These are phyloP conservation scores for Siniperca undulata DNA, from an alignment of 2,797 vertebrate genomes.

Conservation along the genomic window DNA sequence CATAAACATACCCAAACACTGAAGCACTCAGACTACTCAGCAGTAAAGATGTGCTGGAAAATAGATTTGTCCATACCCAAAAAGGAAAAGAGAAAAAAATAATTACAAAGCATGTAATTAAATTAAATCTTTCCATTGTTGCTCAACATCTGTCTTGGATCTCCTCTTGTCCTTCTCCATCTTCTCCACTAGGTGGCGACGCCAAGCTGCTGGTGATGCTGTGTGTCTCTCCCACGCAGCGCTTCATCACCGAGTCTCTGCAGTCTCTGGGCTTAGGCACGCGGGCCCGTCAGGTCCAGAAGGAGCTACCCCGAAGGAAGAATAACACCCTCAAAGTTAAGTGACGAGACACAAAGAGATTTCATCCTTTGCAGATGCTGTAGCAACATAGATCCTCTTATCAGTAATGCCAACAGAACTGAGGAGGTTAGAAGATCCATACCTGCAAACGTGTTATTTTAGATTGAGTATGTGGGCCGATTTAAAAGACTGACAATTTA, in stretches of 20 bases:
- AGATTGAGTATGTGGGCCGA: not conserved
- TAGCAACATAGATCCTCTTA: not conserved
- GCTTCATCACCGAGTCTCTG: slow-evolving; percentile 87
- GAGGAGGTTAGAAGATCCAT: not conserved
- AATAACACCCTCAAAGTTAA: slow-evolving; percentile 74
- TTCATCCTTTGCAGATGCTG: not conserved
- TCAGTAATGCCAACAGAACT: not conserved
- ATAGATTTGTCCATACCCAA: not conserved
- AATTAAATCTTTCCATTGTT: not conserved
- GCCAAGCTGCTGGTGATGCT: slow-evolving; percentile 90
- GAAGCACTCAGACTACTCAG: not conserved
- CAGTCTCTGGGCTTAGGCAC: slow-evolving; percentile 88
- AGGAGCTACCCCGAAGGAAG: slow-evolving; percentile 78
- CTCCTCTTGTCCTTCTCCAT: not conserved
- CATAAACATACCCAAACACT: not conserved
- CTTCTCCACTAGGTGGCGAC: slow-evolving; percentile 86
- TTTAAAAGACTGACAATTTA: not conserved
- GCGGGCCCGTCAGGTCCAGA: slow-evolving; percentile 86
- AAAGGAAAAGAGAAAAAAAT: not conserved
- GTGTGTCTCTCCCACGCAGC: slow-evolving; percentile 88
- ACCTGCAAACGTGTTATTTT: not conserved
- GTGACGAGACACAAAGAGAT: slow-evolving; percentile 26
- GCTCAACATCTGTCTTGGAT: not conserved
- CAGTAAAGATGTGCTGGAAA: not conserved
- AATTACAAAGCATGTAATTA: not conserved